Base-by-base conservation (phyloP, 2,797 vertebrate species). In the Poecile montanus region DNA sequence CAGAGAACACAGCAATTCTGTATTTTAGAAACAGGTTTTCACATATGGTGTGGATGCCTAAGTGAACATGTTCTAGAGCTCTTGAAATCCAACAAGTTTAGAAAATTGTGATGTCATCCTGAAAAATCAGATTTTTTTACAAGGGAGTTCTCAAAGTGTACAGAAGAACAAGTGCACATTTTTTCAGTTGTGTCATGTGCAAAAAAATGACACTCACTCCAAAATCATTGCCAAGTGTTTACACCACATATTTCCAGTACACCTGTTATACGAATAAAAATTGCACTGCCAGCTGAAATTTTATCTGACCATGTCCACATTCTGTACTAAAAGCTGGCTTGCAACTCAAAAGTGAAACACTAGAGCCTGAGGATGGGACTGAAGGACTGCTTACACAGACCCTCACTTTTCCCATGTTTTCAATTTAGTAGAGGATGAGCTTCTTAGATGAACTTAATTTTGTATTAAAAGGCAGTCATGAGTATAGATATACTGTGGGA, bases 251-350 rank as follows among this genome's bases (percentile, higher is more conserved):
- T 82, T 90, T 96, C 85, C 76, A 85, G 23, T 79, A 66, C 83
- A 89, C 65, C 74, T 91, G 82, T 85, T 95, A 75, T 17, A 22
- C 20, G 16, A 72, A 83, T 83, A 83, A 94, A 94, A 94, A 60
- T 60, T 82, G 16, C 63, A 53, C 38, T 91, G 71, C 40, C 51
- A 56, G 50, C 21, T 82, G 77, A 89, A 86, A 90, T 86, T 91
- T 77, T 73, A 42, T 84, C 85, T 96, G 82, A 90, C 80, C 67
- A 5, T 63, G 44, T 84, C 86, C 67, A 67, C 50, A 74, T 76
- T 89, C 71, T 76, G 45, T 54, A 79, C 34, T 85, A 79, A 87
- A 92, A 94, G 30, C 57, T 94, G 88, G 19, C n/a, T 75, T 94
- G 47, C 27, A 85, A 66, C 60, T 88, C 66, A 45, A 54, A 93